Percentiles rank a stretch among this genome's conserved stretches.
These are phyloP conservation scores for Malurus splendens DNA, from an alignment of 2,797 vertebrate species.

Conservation along the genomic window DNA sequence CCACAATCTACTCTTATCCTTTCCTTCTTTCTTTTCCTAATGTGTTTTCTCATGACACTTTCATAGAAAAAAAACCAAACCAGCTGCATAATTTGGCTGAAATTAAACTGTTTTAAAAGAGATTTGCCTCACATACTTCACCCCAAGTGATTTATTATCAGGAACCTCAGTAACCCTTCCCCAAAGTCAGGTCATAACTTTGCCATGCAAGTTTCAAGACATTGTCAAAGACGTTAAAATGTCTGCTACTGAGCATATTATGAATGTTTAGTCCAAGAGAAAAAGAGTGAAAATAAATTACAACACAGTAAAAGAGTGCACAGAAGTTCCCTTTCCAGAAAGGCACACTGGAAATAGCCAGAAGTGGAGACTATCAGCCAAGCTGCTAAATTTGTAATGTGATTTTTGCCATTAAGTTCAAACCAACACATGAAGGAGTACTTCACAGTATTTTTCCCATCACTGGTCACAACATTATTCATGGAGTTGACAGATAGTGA, in stretches of 20 bases:
- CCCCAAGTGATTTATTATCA: background rate
- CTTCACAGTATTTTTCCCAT: background rate
- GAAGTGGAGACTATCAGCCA: background rate
- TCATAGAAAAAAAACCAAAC: background rate
- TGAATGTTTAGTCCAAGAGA: background rate
- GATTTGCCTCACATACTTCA: background rate
- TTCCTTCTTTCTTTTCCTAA: background rate
- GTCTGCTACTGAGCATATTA: background rate
- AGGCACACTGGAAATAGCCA: background rate
- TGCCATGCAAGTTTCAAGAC: background rate
- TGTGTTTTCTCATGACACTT: background rate
- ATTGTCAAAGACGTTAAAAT: background rate
- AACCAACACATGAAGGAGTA: background rate
- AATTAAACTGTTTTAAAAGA: background rate
- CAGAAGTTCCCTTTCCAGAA: background rate
- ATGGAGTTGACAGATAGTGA: background rate
- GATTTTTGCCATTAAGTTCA: background rate
- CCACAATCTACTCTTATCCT: background rate
- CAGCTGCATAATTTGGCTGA: background rate
- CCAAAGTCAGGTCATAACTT: background rate
- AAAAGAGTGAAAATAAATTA: background rate
- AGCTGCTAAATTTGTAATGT: background rate
- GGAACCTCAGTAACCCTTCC: background rate
- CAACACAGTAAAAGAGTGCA: background rate
- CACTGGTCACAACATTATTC: accelerated